Evolutionary conservation across 2,797 vertebrate genomes (phyloP).

Genomic region (Sebastes elongatus): DNA sequence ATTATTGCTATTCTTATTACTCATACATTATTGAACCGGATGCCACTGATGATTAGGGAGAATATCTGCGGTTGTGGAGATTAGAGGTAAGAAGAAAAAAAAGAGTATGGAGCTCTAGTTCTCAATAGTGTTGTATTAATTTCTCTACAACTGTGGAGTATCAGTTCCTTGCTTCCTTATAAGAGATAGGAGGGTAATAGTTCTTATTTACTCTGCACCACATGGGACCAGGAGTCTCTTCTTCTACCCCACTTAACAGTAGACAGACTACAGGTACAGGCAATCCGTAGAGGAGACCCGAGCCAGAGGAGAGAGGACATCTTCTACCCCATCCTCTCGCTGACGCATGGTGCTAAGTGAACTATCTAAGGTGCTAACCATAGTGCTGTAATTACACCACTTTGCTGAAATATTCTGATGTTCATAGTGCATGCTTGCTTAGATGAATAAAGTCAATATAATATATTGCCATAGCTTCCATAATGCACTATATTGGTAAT

Average conservation of each 20-base stretch:
- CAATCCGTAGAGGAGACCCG: slow-evolving; percentile 74
- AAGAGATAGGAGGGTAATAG: slow-evolving; percentile 4
- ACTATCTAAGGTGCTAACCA: slow-evolving; percentile 69
- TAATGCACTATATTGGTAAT: slow-evolving; percentile 50
- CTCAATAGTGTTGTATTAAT: slow-evolving; percentile 48
- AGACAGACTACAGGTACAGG: slow-evolving; percentile 41
- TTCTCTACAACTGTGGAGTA: slow-evolving; percentile 54
- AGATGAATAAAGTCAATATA: slow-evolving; percentile 24
- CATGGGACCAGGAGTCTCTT: slow-evolving; percentile 32
- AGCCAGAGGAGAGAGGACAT: slow-evolving; percentile 72
- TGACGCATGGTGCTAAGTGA: slow-evolving; percentile 84
- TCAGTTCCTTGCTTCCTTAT: slow-evolving; percentile 25
- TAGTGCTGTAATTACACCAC: slow-evolving; percentile 74
- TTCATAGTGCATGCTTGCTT: slow-evolving; percentile 72
- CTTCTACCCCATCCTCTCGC: slow-evolving; percentile 75
- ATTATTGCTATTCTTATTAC: slow-evolving; percentile 30
- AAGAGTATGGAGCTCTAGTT: slow-evolving; percentile 42
- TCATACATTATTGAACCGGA: slow-evolving; percentile 46
- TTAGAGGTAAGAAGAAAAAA: slow-evolving; percentile 19
- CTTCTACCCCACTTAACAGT: slow-evolving; percentile 15
- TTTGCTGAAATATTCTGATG: slow-evolving; percentile 72
- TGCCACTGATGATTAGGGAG: slow-evolving; percentile 64
- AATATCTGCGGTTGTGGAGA: slow-evolving; percentile 27
- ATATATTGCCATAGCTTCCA: slow-evolving; percentile 58
- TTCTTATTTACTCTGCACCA: slow-evolving; percentile 26